A percentile compares a stretch with the other conserved stretches of the same genome.
Evolutionary conservation across 2,797 vertebrate species (phyloP).

Genomic region (Cyclura pinguis): DNA sequence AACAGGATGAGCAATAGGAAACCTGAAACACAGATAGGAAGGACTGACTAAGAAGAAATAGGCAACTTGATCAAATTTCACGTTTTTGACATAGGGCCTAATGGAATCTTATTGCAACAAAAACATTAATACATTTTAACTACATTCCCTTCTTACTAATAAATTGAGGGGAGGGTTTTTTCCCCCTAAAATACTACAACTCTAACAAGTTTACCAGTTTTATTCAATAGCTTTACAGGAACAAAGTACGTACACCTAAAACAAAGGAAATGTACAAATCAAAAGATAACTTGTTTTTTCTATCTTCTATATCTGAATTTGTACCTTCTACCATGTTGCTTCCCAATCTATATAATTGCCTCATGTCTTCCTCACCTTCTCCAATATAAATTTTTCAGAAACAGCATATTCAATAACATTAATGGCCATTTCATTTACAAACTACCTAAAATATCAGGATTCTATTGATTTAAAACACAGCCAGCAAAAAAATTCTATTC

Average conservation of each 20-base stretch:
- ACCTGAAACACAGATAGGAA: neutral
- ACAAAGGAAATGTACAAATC: neutral
- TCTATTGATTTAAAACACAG: neutral
- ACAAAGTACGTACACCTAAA: neutral
- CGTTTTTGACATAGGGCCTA: neutral
- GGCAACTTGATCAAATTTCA: neutral
- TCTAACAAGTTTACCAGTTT: neutral
- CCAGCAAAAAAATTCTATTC: neutral
- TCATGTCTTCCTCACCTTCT: neutral
- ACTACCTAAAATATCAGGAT: neutral
- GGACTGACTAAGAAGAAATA: neutral
- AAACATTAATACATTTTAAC: neutral
- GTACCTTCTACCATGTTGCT: neutral
- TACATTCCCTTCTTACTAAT: neutral
- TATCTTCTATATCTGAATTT: neutral
- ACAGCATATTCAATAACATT: neutral
- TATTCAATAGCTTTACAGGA: neutral
- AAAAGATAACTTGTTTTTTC: neutral
- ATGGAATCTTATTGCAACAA: neutral
- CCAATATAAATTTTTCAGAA: neutral
- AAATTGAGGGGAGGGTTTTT: neutral
- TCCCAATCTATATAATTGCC: neutral
- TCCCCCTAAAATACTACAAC: neutral
- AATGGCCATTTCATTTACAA: neutral
- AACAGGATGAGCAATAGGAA: neutral